Evolutionary conservation across 1,140 invertebrate genomes (phyloP).

Genomic region (Aradophagus sp.): DNA sequence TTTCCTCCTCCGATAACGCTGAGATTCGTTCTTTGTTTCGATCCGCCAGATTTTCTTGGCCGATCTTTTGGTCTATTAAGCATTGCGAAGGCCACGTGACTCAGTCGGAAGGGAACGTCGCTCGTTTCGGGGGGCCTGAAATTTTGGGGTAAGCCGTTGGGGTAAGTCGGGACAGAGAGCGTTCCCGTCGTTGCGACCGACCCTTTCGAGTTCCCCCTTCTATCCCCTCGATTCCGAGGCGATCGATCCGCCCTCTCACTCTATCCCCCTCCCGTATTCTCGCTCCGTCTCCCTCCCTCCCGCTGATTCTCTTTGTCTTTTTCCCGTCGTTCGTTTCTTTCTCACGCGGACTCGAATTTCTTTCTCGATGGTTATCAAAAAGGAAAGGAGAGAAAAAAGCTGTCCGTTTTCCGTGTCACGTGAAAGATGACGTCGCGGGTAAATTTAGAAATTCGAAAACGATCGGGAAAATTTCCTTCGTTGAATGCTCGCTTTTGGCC

Average conservation of each 20-base stretch:
- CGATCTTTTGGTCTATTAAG: constrained; percentile 51
- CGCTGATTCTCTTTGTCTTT: constrained; percentile 8
- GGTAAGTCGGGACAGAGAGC: constrained; percentile 58
- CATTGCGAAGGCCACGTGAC: constrained; percentile 42
- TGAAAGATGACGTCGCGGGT: too few relatives aligned
- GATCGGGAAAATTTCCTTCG: too few relatives aligned
- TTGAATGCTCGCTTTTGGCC: too few relatives aligned
- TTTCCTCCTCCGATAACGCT: too few relatives aligned
- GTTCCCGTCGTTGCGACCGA: constrained; percentile 49
- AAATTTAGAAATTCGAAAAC: too few relatives aligned
- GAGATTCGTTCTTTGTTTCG: too few relatives aligned
- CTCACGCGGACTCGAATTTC: neutral
- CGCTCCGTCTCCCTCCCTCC: neutral
- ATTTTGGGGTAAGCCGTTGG: constrained; percentile 58
- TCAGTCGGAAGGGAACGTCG: constrained; percentile 26
- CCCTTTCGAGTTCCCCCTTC: constrained; percentile 24
- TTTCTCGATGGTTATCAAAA: constrained; percentile 3
- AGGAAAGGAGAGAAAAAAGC: too few relatives aligned
- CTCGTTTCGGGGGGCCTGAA: constrained; percentile 28
- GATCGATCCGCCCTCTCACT: constrained; percentile 62
- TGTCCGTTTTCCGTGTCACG: too few relatives aligned
- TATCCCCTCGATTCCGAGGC: constrained; percentile 59
- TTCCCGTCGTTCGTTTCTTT: constrained; percentile 18
- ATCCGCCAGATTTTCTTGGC: constrained; percentile 38
- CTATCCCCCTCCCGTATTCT: neutral